These are phyloP conservation scores for Ladona fulva DNA, from an alignment of 1,140 invertebrate species.

Conservation along the genomic window DNA sequence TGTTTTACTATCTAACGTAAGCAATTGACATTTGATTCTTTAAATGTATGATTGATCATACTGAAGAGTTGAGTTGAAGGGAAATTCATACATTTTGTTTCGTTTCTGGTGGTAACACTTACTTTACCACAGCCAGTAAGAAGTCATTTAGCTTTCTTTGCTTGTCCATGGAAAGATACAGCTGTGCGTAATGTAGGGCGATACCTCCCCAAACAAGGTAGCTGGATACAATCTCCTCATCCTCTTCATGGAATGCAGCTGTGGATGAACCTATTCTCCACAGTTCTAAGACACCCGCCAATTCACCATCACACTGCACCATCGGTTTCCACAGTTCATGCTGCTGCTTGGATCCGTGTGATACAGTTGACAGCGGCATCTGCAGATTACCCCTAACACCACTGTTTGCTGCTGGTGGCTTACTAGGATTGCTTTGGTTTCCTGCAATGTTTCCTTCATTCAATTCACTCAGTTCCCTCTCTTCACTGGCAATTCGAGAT, in stretches of 20 bases:
- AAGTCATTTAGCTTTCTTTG: constrained; percentile 61
- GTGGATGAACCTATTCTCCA: constrained; percentile 33
- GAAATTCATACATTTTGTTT: too few species aligned
- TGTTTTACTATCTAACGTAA: too few species aligned
- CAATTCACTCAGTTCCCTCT: background rate
- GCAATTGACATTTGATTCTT: too few species aligned
- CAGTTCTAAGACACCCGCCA: constrained; percentile 45
- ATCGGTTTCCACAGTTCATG: constrained; percentile 47
- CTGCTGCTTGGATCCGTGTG: constrained; percentile 25
- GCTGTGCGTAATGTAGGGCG: constrained; percentile 48
- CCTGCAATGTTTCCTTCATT: background rate
- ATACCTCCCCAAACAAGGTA: constrained; percentile 56
- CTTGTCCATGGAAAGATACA: constrained; percentile 51
- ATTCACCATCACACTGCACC: constrained; percentile 43
- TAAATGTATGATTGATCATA: too few species aligned
- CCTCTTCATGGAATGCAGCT: constrained; percentile 50
- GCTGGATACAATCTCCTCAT: constrained; percentile 54
- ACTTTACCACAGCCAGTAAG: constrained; percentile 62
- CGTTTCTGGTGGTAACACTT: constrained; percentile 27
- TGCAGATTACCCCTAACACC: background rate
- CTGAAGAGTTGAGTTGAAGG: too few species aligned
- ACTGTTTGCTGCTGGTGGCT: background rate
- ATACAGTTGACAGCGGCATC: background rate
- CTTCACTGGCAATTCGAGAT: background rate
- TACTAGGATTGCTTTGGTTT: background rate